phyloP scores from a whole-genome alignment of 2,888 invertebrate genomes.

The Cecidostiba fungosa region DNA sequence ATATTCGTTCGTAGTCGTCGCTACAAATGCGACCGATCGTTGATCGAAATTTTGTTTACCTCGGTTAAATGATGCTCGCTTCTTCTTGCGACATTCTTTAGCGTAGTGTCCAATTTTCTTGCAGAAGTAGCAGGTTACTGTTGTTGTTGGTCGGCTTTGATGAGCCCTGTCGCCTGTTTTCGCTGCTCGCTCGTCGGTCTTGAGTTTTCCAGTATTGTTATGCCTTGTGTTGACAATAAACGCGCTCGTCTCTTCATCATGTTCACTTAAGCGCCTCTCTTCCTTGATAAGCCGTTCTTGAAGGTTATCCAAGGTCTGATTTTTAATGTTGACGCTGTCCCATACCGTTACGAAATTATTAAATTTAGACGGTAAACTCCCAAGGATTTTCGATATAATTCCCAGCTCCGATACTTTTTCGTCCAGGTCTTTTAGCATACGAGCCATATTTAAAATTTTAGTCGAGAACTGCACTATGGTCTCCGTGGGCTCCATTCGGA shows the following conservation, averaged over 20 bases:
- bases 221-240: background rate
- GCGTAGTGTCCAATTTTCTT: background rate
- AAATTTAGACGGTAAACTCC: background rate
- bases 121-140: background rate
- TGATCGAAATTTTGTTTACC: background rate
- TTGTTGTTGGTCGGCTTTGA: background rate
- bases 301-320: background rate
- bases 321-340: background rate
- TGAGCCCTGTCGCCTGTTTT: background rate
- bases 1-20: background rate
- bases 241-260: background rate
- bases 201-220: background rate
- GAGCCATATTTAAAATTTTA: background rate
- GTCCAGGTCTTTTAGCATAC: background rate
- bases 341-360: background rate
- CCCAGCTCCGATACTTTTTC: background rate
- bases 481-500: background rate
- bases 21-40: background rate
- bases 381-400: background rate
- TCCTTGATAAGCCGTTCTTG: conserved; percentile 7
- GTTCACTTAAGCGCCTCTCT: background rate
- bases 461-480: background rate
- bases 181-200: background rate
- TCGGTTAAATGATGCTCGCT: background rate
- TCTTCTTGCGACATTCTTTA: background rate